These are phyloP conservation scores for Meriones psammophilus DNA, from an alignment of 2,797 vertebrate species.

Conservation along the genomic window DNA sequence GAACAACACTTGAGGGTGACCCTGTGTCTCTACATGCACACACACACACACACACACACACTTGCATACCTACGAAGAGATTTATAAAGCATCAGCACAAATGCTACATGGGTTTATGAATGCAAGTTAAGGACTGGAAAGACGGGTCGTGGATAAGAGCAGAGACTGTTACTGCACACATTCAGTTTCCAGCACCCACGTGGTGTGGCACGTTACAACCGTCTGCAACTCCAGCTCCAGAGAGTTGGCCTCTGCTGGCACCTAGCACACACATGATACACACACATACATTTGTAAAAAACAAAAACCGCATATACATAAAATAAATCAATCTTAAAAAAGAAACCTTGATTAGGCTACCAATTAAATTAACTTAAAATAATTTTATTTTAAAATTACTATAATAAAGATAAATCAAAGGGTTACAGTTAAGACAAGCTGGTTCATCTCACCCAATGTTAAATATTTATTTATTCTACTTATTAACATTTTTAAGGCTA, in stretches of 20 bases:
- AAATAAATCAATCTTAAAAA: neutral
- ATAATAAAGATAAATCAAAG: constrained; percentile 56
- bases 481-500: constrained; percentile 57
- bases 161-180: neutral
- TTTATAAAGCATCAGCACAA: constrained; percentile 2
- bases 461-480: constrained; percentile 17
- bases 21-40: neutral
- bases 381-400: constrained; percentile 44
- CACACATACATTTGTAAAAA: too few species aligned
- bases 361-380: constrained; percentile 54
- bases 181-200: neutral
- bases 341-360: constrained; percentile 15
- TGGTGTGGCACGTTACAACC: neutral
- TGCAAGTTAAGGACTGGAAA: neutral
- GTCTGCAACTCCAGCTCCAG: neutral
- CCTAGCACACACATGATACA: neutral
- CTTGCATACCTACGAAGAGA: neutral
- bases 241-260: neutral
- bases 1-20: neutral
- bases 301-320: neutral
- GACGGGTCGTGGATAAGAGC: neutral
- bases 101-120: constrained; percentile 13
- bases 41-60: neutral
- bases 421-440: constrained; percentile 50
- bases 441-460: neutral